These are phyloP conservation scores for Epinephelus awoara DNA, from an alignment of 2,797 vertebrate species.

Conservation along the genomic window DNA sequence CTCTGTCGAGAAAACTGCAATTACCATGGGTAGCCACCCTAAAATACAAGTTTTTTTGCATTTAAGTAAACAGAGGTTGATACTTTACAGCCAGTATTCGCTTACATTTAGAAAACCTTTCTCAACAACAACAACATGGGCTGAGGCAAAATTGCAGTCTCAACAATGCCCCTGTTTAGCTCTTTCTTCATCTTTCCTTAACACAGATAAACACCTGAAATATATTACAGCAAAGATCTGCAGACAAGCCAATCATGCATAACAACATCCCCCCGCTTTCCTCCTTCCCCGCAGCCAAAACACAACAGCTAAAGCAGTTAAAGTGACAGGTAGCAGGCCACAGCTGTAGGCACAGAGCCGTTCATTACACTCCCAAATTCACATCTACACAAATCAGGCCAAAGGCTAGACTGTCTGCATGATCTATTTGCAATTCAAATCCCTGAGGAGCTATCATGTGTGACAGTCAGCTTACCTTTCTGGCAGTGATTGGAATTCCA, in stretches of 20 bases:
- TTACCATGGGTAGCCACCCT: not conserved
- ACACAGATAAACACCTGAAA: constrained; percentile 44
- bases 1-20: not conserved
- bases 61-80: constrained; percentile 10
- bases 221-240: constrained; percentile 27
- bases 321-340: constrained; percentile 33
- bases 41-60: not conserved
- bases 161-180: constrained; percentile 13
- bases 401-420: constrained; percentile 28
- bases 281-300: constrained; percentile 23
- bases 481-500: constrained; percentile 98
- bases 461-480: constrained; percentile 90
- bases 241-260: constrained; percentile 40
- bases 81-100: constrained; percentile 10
- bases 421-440: constrained; percentile 54
- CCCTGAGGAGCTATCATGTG: constrained; percentile 17
- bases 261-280: constrained; percentile 3
- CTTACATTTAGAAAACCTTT: constrained; percentile 6
- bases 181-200: constrained; percentile 22
- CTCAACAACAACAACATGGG: constrained; percentile 7
- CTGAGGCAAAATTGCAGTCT: constrained; percentile 6
- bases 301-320: constrained; percentile 31
- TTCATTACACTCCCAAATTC: constrained; percentile 29
- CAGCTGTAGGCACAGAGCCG: constrained; percentile 13
- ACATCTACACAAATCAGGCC: constrained; percentile 33